Conservation (phyloP, 2,113 vertebrate species). For the Etheostoma cragini region DNA sequence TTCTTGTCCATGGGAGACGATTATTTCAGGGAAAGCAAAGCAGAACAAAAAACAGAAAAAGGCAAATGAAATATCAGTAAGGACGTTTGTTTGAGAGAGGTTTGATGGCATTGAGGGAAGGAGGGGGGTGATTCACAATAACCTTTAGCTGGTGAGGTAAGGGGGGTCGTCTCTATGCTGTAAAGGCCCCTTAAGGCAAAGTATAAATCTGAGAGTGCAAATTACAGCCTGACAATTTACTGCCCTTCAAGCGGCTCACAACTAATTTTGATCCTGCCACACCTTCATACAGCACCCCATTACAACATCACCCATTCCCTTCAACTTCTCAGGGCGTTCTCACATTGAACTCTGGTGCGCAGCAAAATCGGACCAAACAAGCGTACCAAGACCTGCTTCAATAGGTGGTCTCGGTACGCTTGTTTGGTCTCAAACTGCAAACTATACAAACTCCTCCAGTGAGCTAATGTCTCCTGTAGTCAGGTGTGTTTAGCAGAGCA, state of each 20-base stretch:
- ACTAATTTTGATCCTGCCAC: slow-evolving; percentile 65
- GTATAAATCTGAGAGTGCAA: slow-evolving; percentile 63
- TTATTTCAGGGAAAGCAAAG: slow-evolving; percentile 17
- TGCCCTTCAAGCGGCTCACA: slow-evolving; percentile 62
- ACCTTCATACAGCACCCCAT: neutral
- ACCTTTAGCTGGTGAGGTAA: slow-evolving; percentile 57
- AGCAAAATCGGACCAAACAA: no score
- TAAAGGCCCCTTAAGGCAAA: slow-evolving; percentile 65
- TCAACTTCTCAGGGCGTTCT: neutral
- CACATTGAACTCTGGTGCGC: no score
- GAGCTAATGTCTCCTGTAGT: no score
- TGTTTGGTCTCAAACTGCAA: no score
- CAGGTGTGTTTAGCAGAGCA: no score
- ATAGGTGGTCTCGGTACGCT: no score
- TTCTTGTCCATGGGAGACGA: neutral
- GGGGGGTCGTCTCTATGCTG: slow-evolving; percentile 47
- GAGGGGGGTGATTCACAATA: slow-evolving; percentile 70
- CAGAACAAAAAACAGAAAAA: neutral
- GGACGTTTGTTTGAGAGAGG: slow-evolving; percentile 26
- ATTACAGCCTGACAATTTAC: slow-evolving; percentile 72
- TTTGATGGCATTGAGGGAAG: slow-evolving; percentile 6
- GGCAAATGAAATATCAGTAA: slow-evolving; percentile 36
- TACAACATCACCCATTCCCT: slow-evolving; percentile 1
- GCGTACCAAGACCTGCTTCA: no score
- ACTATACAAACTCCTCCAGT: no score